A percentile compares a stretch with the other conserved stretches of the same genome.
Conservation (phyloP, 2,888 invertebrate genomes). For the Ceramica pisi region DNA sequence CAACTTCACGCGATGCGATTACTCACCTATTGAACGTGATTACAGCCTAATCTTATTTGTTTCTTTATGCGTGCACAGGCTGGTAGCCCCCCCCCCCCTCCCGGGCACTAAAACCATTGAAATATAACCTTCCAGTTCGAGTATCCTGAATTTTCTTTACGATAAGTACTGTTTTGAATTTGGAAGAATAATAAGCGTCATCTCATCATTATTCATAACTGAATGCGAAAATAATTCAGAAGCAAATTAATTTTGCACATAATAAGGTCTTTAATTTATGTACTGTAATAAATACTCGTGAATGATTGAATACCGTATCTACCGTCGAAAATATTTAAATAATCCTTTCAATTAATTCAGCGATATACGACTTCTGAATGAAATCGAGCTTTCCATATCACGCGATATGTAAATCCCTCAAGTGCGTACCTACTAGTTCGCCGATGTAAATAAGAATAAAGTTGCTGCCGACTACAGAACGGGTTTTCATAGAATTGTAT, state of each 20-base stretch:
- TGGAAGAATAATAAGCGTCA: conserved; percentile 12
- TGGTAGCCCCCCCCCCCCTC: neutral
- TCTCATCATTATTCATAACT: conserved; percentile 3
- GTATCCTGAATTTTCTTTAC: conserved; percentile 21
- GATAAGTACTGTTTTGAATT: conserved; percentile 21
- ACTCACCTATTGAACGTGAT: conserved; percentile 70
- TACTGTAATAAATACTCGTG: conserved; percentile 31
- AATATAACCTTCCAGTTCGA: conserved; percentile 20
- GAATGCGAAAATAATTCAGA: conserved; percentile 21
- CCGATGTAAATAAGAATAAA: conserved; percentile 44
- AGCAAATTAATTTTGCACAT: conserved; percentile 24
- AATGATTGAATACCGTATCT: conserved; percentile 35
- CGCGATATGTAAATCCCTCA: conserved; percentile 42
- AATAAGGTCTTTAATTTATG: conserved; percentile 25
- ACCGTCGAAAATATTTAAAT: conserved; percentile 42
- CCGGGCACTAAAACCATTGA: conserved; percentile 4
- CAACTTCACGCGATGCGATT: conserved; percentile 69
- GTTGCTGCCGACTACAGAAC: conserved; percentile 26
- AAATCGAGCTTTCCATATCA: conserved; percentile 20
- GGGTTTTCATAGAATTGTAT: conserved; percentile 53
- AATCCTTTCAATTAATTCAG: conserved; percentile 60
- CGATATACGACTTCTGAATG: conserved; percentile 29
- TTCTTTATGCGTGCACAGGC: conserved; percentile 43
- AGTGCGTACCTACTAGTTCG: conserved; percentile 35
- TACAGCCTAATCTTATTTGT: conserved; percentile 66